Conservation (phyloP, 2,113 vertebrate species). For the Plestiodon gilberti region DNA sequence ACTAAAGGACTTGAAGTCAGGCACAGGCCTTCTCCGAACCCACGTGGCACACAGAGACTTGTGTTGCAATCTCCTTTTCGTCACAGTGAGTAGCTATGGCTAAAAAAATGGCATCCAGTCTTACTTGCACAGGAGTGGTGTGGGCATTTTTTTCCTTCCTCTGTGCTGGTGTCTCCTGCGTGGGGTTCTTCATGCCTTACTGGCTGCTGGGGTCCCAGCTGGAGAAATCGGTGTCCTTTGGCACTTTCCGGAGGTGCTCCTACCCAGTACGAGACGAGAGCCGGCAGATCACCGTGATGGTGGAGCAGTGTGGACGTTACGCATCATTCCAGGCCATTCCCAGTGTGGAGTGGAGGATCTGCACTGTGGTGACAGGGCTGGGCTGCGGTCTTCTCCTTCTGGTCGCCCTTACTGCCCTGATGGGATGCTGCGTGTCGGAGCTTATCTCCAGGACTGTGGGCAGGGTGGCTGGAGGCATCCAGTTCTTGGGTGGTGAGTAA, state of each 20-base stretch:
- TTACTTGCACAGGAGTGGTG: conserved; percentile 87
- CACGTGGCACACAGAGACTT: neutral
- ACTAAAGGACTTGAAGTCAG: conserved; percentile 46
- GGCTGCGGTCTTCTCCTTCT: conserved; percentile 95
- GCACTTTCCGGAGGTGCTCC: conserved; percentile 95
- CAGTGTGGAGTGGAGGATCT: conserved; percentile 93
- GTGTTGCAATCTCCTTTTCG: neutral
- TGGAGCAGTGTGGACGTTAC: conserved; percentile 97
- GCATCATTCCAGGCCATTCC: conserved; percentile 96
- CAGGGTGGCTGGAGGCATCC: conserved; percentile 94
- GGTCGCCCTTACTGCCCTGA: conserved; percentile 93
- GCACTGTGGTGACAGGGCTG: conserved; percentile 91
- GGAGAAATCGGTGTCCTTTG: conserved; percentile 94
- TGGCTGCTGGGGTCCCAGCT: conserved; percentile 97
- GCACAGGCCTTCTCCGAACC: neutral
- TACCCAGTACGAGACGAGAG: conserved; percentile 93
- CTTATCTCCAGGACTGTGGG: conserved; percentile 97
- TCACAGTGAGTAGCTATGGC: neutral
- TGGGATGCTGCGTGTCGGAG: conserved; percentile 97
- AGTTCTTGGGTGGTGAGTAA: conserved; percentile 95
- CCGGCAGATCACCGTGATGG: conserved; percentile 91
- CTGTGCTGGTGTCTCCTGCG: conserved; percentile 88
- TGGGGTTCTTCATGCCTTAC: conserved; percentile 99
- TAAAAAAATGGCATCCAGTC: conserved; percentile 89
- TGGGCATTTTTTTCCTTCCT: conserved; percentile 94